Evolutionary conservation across 2,888 invertebrate species (phyloP), one percentile per base, ranked within the genome.

Genomic region (Malachius bipustulatus): DNA sequence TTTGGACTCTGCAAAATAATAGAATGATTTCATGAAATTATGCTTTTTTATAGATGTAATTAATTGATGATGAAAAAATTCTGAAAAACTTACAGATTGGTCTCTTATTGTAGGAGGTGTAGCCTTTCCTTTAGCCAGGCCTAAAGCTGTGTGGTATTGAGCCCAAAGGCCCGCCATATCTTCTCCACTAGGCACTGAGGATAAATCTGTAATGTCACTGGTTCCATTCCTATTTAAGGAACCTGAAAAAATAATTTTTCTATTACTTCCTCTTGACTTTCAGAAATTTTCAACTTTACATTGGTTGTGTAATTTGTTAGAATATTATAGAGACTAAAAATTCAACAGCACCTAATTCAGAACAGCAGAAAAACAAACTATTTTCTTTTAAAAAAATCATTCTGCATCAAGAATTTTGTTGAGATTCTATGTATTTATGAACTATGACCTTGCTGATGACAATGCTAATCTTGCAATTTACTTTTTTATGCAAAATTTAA

Each of bases 131-230:
- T 67, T 73, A 49, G 79, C 79, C 32, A 82, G 66, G 2, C 82
- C 82, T 53, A 84, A 64, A 1, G 84, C 82, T 48, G 77, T 78
- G 63, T 82, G 81, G 61, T 84, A 85, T 40, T 83, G 82, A 3
- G 84, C 82, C 85, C 85, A 87, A n/a, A 84, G 67, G 19, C 82
- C 82, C 2, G 83, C 82, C 71, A 84, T 78, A 56, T 78, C 78
- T 59, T 78, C 78, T 6, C 74, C 73, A 9, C 64, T 64, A 26
- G 64, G 59, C 26, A 67, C 60, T 10, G 61, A 53, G 10, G 69
- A 67, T 42, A 69, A 49, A 50, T 63, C 68, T 16, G 65, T 63
- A 27, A 67, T 60, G 19, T 65, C 65, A 29, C 56, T 59, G 39
- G 55, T 56, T 30, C 62, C 57, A 46, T 62, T 62, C 48, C 61